These are phyloP conservation scores for Gastrophysa polygoni DNA, from an alignment of 2,888 invertebrate genomes.

Conservation along the genomic window DNA sequence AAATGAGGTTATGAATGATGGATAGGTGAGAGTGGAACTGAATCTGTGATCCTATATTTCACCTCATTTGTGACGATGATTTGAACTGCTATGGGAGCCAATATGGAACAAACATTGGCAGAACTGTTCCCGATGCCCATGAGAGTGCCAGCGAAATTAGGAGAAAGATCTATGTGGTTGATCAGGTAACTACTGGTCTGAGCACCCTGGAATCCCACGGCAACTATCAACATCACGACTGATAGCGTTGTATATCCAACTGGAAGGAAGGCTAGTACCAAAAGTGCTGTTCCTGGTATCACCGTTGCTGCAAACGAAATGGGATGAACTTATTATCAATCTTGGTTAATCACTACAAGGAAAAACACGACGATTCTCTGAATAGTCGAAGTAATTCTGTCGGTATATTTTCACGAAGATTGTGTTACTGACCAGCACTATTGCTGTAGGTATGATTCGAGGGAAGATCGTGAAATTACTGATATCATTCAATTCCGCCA, in stretches of 20 bases:
- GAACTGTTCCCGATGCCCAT: constrained; percentile 11
- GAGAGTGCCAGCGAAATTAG: constrained; percentile 20
- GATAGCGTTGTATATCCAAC: constrained; percentile 5
- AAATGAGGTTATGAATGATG: too few relatives aligned
- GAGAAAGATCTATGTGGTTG: constrained; percentile 20
- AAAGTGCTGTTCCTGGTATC: constrained; percentile 8
- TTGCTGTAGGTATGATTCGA: too few relatives aligned
- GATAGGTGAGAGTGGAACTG: too few relatives aligned
- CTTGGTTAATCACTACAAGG: too few relatives aligned
- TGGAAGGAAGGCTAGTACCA: constrained; percentile 11
- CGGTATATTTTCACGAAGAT: too few relatives aligned
- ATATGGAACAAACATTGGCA: constrained; percentile 9
- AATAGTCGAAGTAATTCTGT: too few relatives aligned
- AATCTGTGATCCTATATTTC: too few relatives aligned
- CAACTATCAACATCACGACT: constrained; percentile 14
- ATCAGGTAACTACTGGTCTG: constrained; percentile 5
- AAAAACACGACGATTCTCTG: too few relatives aligned
- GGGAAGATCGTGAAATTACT: too few relatives aligned
- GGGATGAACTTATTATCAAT: too few relatives aligned
- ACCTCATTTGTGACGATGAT: constrained; percentile 12
- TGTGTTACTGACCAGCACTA: too few relatives aligned
- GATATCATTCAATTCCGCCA: too few relatives aligned
- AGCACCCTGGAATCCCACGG: background rate
- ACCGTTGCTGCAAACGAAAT: constrained; percentile 8
- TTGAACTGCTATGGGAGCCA: constrained; percentile 17